phyloP scores from a whole-genome alignment of 2,888 invertebrate genomes.

The Hypena proboscidalis region DNA sequence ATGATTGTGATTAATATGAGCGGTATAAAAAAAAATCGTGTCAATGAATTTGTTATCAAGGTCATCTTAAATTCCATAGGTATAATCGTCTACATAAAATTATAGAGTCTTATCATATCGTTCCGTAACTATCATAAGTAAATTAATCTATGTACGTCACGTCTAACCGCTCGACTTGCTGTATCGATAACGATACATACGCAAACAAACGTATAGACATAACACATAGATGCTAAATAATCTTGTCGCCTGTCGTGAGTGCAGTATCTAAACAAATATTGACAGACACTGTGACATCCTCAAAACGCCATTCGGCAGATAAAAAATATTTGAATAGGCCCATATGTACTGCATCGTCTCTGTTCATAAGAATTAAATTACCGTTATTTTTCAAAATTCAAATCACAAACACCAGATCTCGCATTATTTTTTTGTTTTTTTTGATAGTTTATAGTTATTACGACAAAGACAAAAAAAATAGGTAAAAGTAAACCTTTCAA shows the following conservation, averaged over 20 bases:
- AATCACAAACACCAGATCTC: conserved; percentile 4
- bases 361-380: conserved; percentile 1
- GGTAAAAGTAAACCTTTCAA: too few relatives aligned
- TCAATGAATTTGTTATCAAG: too few relatives aligned
- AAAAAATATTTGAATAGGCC: conserved; percentile 16
- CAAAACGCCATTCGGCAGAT: conserved; percentile 18
- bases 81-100: too few relatives aligned
- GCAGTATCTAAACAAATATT: conserved; percentile 36
- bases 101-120: too few relatives aligned
- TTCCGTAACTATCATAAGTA: too few relatives aligned
- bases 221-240: conserved; percentile 27
- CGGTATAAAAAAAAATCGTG: too few relatives aligned
- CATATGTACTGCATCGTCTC: conserved; percentile 18
- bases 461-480: too few relatives aligned
- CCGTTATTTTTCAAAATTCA: conserved; percentile 3
- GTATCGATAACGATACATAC: not conserved
- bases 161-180: not conserved
- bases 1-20: too few relatives aligned
- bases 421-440: not conserved
- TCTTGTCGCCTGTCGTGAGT: conserved; percentile 23
- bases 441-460: not conserved
- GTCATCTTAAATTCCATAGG: too few relatives aligned
- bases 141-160: too few relatives aligned
- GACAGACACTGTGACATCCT: conserved; percentile 14
- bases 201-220: too few relatives aligned